Base-by-base conservation (phyloP, 1,140 invertebrate species). In the Aporrectodea caliginosa region DNA sequence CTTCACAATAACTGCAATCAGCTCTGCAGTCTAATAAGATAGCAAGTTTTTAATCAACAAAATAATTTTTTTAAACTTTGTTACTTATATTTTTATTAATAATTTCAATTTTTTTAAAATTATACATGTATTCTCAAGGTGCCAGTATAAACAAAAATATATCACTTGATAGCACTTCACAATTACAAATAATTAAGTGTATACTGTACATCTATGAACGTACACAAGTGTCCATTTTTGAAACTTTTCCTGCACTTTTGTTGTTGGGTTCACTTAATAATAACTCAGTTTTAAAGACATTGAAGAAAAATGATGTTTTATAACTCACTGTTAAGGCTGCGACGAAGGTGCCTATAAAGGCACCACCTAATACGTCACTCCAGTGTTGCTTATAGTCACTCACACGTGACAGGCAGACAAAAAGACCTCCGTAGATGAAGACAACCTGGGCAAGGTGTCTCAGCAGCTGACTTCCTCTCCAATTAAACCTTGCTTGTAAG, bases 301-400 rank as follows among this genome's bases (percentile, higher is more conserved):
- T 12, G 43, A 58, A 22, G 6, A 58, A 58, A 22, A 6, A 58
- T 58, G 43, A 58, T 58, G 43, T 58, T 12, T 58, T 6, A 72
- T 14, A 72, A 78, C 77, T 0, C n/a, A 88, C 87, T 74, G 83
- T 79, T 69, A 91, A 82, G n/a, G 90, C 77, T 78, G 92, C 92
- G 58, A 92, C 87, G 34, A 90, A 78, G n/a, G 87, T 85, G 29
- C 93, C 93, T 79, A 93, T 88, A 35, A 91, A 79, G 6, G 89
- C 88, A 14, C 93, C 93, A 79, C 90, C 90, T 1, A 93, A 85
- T 1, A 94, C 93, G 87, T 94, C 93, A 85, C 93, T 95, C 94
- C 95, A 97, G 85, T 98, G 96, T 88, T 99, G 97, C 88, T 98
- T 98, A 88, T 98, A 96, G 90, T 98, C 94, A 0, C 94, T 94